Conservation (phyloP, 2,797 vertebrate genomes). For the Malacoctenus gilli region DNA sequence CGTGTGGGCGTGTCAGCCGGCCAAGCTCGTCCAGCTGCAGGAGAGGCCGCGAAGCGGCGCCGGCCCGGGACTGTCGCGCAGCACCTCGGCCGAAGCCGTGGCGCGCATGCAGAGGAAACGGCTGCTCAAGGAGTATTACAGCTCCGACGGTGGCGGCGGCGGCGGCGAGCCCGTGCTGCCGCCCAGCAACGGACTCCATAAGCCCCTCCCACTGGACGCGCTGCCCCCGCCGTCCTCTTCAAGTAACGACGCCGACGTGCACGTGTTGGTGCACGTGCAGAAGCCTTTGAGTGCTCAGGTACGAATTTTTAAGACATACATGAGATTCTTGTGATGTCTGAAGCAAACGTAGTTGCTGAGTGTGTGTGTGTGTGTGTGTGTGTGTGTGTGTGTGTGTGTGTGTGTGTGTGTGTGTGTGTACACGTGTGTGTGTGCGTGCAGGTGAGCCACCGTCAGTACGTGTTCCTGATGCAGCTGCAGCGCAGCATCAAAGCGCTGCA, state of each 20-base stretch:
- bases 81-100: slow-evolving; percentile 86
- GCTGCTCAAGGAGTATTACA: slow-evolving; percentile 94
- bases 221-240: slow-evolving; percentile 64
- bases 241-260: slow-evolving; percentile 85
- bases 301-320: too few species aligned
- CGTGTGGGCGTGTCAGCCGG: slow-evolving; percentile 93
- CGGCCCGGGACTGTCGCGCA: slow-evolving; percentile 78
- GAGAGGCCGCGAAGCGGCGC: slow-evolving; percentile 73
- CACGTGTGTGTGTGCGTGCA: too few species aligned
- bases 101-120: slow-evolving; percentile 90
- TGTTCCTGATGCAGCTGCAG: slow-evolving; percentile 92
- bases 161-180: slow-evolving; percentile 39
- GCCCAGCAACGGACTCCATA: slow-evolving; percentile 81
- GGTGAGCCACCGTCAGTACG: slow-evolving; percentile 94
- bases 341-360: too few species aligned
- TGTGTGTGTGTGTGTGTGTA: too few species aligned
- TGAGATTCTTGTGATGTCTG: too few species aligned
- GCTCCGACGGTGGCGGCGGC: slow-evolving; percentile 72
- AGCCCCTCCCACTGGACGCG: slow-evolving; percentile 78
- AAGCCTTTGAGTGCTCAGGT: slow-evolving; percentile 93
- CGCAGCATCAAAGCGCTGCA: slow-evolving; percentile 89
- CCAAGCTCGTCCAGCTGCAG: slow-evolving; percentile 84
- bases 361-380: too few species aligned
- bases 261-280: slow-evolving; percentile 89
- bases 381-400: too few species aligned